phyloP scores from a whole-genome alignment of 2,888 invertebrate species.

The Sarcophaga carnaria region DNA sequence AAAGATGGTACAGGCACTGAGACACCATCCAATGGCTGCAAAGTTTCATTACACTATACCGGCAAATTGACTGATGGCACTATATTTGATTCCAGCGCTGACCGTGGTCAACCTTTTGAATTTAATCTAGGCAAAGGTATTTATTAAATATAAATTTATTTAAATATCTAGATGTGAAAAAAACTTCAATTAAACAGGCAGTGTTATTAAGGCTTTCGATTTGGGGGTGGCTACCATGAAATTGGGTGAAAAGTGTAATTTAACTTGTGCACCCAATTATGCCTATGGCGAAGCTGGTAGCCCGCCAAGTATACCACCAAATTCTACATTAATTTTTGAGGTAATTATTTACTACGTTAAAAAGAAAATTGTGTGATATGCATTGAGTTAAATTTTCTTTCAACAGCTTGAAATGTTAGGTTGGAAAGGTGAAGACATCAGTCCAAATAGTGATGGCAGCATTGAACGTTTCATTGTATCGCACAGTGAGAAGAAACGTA shows the following conservation, averaged over 20 bases:
- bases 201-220: slow-evolving; percentile 97
- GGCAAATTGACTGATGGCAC: slow-evolving; percentile 93
- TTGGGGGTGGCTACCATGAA: slow-evolving; percentile 97
- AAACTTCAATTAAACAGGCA: slow-evolving; percentile 83
- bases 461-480: slow-evolving; percentile 89
- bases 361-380: neutral
- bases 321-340: slow-evolving; percentile 94
- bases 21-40: slow-evolving; percentile 87
- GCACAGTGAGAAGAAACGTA: slow-evolving; percentile 87
- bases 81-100: slow-evolving; percentile 95
- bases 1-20: slow-evolving; percentile 88
- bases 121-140: slow-evolving; percentile 93
- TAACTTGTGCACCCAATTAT: slow-evolving; percentile 94
- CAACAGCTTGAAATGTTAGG: slow-evolving; percentile 91
- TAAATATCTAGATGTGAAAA: slow-evolving; percentile 6
- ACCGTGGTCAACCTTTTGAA: slow-evolving; percentile 91
- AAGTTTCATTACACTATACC: slow-evolving; percentile 92
- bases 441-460: slow-evolving; percentile 91
- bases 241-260: slow-evolving; percentile 90
- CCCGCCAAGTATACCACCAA: slow-evolving; percentile 93
- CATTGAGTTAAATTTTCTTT: neutral
- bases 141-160: neutral
- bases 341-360: slow-evolving; percentile 81
- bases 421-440: slow-evolving; percentile 95
- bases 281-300: slow-evolving; percentile 94